Percentiles rank a stretch among this genome's conserved stretches.
phyloP scores from a whole-genome alignment of 2,113 vertebrate genomes.

The Hoplias malabaricus region DNA sequence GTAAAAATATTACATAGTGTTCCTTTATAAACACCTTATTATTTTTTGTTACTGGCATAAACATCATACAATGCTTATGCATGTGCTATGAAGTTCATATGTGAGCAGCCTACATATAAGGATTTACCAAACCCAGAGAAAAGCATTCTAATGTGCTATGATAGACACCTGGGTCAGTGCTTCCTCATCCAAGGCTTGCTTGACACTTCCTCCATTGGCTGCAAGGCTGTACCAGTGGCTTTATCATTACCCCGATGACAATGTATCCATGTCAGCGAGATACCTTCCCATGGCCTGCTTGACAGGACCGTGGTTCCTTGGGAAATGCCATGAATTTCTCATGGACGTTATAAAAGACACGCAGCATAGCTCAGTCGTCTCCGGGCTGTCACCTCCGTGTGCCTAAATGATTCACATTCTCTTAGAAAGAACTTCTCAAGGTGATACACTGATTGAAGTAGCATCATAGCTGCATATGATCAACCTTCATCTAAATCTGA shows the following conservation, averaged over 20 bases:
- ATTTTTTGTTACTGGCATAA: no score
- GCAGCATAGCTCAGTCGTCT: slow-evolving; percentile 23
- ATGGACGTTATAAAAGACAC: slow-evolving; percentile 32
- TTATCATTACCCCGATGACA: slow-evolving; percentile 20
- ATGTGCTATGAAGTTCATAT: no score
- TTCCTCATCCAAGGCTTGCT: not conserved
- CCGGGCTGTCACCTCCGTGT: slow-evolving; percentile 42
- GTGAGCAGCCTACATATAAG: no score
- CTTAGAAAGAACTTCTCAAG: slow-evolving; percentile 45
- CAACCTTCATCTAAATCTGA: slow-evolving; percentile 21
- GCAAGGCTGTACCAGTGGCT: not conserved
- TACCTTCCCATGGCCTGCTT: slow-evolving; percentile 37
- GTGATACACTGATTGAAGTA: slow-evolving; percentile 44
- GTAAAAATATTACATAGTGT: no score
- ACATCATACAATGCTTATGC: no score
- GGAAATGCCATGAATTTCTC: slow-evolving; percentile 56
- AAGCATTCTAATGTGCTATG: no score
- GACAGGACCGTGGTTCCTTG: slow-evolving; percentile 44
- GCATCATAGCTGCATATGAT: slow-evolving; percentile 34
- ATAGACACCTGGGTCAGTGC: no score
- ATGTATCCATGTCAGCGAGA: slow-evolving; percentile 1
- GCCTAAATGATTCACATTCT: slow-evolving; percentile 57
- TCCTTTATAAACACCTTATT: no score
- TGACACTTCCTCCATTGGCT: not conserved
- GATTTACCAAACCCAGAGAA: no score